Evolutionary conservation across 1,140 invertebrate species (phyloP).

Genomic region (Cherax quadricarinatus): DNA sequence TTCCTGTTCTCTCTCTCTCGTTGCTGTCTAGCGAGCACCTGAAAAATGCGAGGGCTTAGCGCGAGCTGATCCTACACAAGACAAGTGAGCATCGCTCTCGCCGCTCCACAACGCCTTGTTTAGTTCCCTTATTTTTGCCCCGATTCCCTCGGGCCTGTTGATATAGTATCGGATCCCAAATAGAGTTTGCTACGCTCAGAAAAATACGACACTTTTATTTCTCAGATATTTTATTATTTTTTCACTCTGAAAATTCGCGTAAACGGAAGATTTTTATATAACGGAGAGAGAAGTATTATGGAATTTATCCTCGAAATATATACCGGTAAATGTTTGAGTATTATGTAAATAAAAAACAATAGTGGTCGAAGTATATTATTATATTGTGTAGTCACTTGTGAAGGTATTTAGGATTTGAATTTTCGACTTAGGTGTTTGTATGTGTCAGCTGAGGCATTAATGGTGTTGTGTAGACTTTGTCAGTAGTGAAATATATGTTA

Average conservation of each 20-base stretch:
- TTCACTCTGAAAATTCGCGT: neutral
- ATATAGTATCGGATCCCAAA: neutral
- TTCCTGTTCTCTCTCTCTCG: neutral
- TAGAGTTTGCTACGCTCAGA: neutral
- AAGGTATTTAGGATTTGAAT: no score
- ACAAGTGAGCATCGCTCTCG: neutral
- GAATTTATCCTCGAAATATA: no score
- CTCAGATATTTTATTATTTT: neutral
- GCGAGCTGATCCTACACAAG: neutral
- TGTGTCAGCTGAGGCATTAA: no score
- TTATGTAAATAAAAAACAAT: no score
- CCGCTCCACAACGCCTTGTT: neutral
- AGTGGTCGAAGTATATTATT: no score
- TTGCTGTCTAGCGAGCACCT: neutral
- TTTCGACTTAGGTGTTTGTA: no score
- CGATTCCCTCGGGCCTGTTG: neutral
- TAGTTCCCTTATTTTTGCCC: neutral
- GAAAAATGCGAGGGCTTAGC: neutral
- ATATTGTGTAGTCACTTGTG: no score
- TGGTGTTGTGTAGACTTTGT: no score
- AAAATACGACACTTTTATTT: neutral
- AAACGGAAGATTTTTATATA: no score
- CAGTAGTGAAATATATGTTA: no score
- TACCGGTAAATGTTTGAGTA: no score
- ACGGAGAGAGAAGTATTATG: no score